phyloP scores from a whole-genome alignment of 2,113 vertebrate species.

The Origma solitaria region DNA sequence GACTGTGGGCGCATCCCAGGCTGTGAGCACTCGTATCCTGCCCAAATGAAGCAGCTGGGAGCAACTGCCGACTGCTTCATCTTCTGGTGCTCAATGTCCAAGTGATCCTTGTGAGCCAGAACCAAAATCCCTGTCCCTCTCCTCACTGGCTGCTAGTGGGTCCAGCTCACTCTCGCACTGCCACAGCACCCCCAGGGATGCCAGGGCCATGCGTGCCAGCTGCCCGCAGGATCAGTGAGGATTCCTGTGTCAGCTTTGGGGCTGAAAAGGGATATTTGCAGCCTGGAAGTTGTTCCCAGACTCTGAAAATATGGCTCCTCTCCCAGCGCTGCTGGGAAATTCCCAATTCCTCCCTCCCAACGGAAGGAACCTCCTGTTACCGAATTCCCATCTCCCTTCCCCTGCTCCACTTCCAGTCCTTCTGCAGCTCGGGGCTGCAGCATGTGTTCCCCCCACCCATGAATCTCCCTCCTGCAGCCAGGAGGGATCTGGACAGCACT shows the following conservation, averaged over 20 bases:
- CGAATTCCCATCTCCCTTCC: neutral
- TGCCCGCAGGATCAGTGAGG: neutral
- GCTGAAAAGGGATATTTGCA: neutral
- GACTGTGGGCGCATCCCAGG: neutral
- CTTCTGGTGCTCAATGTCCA: neutral
- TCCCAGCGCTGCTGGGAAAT: constrained; percentile 3
- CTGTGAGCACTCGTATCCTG: rapidly evolving
- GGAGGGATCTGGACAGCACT: neutral
- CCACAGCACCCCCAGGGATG: neutral
- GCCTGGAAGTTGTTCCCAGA: neutral
- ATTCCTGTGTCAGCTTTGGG: neutral
- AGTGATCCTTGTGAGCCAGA: rapidly evolving
- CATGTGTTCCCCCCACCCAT: rapidly evolving
- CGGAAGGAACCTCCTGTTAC: constrained; percentile 55
- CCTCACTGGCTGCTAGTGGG: rapidly evolving
- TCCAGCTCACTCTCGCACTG: neutral
- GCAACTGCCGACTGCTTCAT: neutral
- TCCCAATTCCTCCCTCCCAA: constrained; percentile 59
- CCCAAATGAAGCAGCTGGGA: neutral
- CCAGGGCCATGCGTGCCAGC: neutral
- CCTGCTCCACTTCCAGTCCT: neutral
- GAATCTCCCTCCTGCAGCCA: rapidly evolving
- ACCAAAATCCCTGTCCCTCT: neutral
- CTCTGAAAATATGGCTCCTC: neutral
- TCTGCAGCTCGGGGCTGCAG: neutral